Conservation (phyloP, 2,113 vertebrate genomes). For the Dolichallabes microphthalmus region DNA sequence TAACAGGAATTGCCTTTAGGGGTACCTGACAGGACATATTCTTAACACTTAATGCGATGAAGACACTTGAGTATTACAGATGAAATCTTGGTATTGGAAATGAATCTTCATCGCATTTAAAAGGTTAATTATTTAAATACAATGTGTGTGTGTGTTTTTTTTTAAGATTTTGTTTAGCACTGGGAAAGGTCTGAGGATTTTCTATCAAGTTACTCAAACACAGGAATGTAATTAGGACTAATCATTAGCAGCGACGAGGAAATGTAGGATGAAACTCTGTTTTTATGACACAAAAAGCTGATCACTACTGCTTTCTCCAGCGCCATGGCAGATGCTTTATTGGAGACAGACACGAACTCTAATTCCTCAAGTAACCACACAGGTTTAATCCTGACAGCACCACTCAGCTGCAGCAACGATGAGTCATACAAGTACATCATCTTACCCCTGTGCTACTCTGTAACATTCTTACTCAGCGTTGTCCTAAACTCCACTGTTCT, state of each 20-base stretch:
- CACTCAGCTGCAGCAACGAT: constrained; percentile 70
- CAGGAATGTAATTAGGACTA: neutral
- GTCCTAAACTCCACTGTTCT: constrained; percentile 77
- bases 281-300: constrained; percentile 19
- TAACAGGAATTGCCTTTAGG: constrained; percentile 45
- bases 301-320: constrained; percentile 33
- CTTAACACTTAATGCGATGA: neutral
- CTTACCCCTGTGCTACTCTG: constrained; percentile 78
- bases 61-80: constrained; percentile 7
- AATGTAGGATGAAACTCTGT: constrained; percentile 26
- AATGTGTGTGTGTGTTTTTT: neutral
- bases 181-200: constrained; percentile 18
- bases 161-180: neutral
- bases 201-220: neutral
- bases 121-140: neutral
- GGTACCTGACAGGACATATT: constrained; percentile 2
- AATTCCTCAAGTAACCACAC: constrained; percentile 28
- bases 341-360: constrained; percentile 7
- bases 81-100: neutral
- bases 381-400: constrained; percentile 4
- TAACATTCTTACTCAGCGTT: constrained; percentile 78
- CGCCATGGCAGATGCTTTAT: constrained; percentile 22
- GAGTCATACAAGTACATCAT: constrained; percentile 81
- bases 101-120: neutral
- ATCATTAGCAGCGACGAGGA: constrained; percentile 7